Conservation (phyloP, 1,140 invertebrate species). For the Anastrepha obliqua region DNA sequence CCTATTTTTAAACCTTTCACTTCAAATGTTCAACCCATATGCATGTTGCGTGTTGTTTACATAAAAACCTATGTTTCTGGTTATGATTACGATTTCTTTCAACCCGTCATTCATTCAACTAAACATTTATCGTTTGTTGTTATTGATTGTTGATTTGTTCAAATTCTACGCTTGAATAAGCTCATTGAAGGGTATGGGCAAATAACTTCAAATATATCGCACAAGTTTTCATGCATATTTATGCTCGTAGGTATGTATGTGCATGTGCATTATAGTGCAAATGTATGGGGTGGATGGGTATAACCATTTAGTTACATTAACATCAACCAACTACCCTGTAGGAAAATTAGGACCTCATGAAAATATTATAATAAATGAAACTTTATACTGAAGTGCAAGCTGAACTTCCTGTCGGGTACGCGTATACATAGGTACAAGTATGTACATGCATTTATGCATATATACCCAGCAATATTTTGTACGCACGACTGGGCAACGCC, state of each 20-base stretch:
- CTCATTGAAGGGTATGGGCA: constrained; percentile 7
- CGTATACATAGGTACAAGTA: not conserved
- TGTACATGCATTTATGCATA: not conserved
- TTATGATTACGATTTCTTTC: constrained; percentile 26
- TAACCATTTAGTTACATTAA: not conserved
- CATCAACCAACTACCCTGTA: not conserved
- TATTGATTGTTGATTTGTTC: constrained; percentile 56
- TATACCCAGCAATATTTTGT: not conserved
- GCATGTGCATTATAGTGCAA: too few relatives aligned
- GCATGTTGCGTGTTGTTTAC: not conserved
- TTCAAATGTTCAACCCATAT: not conserved
- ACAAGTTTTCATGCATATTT: not conserved
- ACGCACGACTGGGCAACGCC: constrained; percentile 38
- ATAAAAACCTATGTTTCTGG: constrained; percentile 29
- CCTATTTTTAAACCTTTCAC: constrained; percentile 15
- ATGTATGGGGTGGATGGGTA: not conserved
- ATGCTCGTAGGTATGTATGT: too few relatives aligned
- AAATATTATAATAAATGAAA: not conserved
- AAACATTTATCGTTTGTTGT: constrained; percentile 52
- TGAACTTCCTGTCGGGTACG: not conserved
- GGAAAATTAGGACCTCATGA: not conserved
- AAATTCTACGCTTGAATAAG: constrained; percentile 55
- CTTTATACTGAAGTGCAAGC: not conserved
- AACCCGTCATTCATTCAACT: constrained; percentile 10
- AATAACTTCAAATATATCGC: not conserved